These are phyloP conservation scores for Apantesis nais DNA, from an alignment of 2,888 invertebrate genomes.

Conservation along the genomic window DNA sequence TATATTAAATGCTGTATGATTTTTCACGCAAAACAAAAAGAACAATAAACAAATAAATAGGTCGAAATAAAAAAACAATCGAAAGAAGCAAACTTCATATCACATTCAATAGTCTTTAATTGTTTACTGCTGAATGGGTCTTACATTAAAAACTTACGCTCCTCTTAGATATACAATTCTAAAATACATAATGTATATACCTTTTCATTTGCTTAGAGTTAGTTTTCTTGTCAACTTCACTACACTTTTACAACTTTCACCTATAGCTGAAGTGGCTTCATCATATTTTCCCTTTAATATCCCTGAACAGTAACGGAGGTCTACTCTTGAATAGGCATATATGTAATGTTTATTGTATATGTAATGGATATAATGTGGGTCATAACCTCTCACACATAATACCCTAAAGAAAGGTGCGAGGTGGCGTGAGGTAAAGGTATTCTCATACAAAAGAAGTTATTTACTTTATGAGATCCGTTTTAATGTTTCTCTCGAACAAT, in stretches of 20 bases:
- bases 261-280: neutral
- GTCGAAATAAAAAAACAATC: too few relatives aligned
- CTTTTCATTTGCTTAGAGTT: too few relatives aligned
- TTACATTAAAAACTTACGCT: too few relatives aligned
- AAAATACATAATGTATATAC: too few relatives aligned
- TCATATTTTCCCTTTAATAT: neutral
- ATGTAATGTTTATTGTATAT: conserved; percentile 2
- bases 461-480: conserved; percentile 50
- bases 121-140: too few relatives aligned
- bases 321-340: neutral
- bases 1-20: too few relatives aligned
- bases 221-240: too few relatives aligned
- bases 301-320: neutral
- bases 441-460: conserved; percentile 52
- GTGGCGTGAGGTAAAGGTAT: conserved; percentile 44
- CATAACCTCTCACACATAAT: conserved; percentile 35
- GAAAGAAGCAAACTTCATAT: too few relatives aligned
- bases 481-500: conserved; percentile 29
- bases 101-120: too few relatives aligned
- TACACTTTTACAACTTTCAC: neutral
- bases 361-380: conserved; percentile 28
- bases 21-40: too few relatives aligned
- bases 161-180: too few relatives aligned
- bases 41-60: too few relatives aligned
- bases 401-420: conserved; percentile 37